A percentile compares a stretch with the other conserved stretches of the same genome.
phyloP scores from a whole-genome alignment of 2,797 vertebrate genomes.

The Okamejei kenojei region DNA sequence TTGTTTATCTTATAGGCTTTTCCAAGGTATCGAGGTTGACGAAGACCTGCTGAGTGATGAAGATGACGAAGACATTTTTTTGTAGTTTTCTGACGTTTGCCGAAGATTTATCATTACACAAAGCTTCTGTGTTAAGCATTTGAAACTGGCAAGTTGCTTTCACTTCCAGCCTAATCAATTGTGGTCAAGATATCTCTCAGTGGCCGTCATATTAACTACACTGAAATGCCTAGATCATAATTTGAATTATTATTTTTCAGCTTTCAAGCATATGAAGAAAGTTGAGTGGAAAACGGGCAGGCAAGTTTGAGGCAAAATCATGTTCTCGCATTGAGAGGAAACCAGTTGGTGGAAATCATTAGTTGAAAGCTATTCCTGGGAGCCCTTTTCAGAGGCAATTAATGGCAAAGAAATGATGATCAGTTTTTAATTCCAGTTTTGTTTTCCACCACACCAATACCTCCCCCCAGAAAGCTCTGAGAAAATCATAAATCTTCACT shows the following conservation, averaged over 20 bases:
- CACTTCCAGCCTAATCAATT: neutral
- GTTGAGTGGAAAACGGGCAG: neutral
- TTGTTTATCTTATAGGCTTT: slow-evolving; percentile 54
- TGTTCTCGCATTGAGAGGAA: neutral
- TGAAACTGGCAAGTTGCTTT: neutral
- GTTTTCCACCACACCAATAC: neutral
- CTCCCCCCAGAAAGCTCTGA: neutral
- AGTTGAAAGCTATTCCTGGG: neutral
- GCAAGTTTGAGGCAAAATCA: neutral
- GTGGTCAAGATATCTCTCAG: neutral
- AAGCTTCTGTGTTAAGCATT: neutral
- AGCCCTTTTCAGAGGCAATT: neutral
- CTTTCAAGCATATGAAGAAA: neutral
- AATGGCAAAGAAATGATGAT: neutral
- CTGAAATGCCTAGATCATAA: neutral
- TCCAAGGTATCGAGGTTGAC: slow-evolving; percentile 58
- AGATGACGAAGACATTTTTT: slow-evolving; percentile 53
- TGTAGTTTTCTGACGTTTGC: neutral
- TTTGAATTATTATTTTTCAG: neutral
- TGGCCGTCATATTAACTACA: neutral
- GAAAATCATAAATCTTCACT: neutral
- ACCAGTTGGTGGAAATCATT: neutral
- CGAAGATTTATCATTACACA: neutral
- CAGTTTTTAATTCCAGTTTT: neutral
- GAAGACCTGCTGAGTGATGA: slow-evolving; percentile 62